phyloP scores from a whole-genome alignment of 1,140 invertebrate genomes.

The Sycophila sp. region DNA sequence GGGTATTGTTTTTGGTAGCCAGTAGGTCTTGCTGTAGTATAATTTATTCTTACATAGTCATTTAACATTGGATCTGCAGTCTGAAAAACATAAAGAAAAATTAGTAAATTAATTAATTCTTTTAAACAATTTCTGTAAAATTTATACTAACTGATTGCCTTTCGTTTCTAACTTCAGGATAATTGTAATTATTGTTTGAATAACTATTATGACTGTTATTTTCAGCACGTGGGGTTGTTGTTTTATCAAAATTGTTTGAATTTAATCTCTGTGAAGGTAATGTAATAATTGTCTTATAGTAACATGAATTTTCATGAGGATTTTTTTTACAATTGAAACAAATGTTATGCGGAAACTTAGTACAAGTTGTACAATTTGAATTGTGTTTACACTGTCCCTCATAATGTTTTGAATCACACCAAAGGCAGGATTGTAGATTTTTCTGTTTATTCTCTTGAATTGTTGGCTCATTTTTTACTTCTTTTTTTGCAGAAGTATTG shows the following conservation, averaged over 20 bases:
- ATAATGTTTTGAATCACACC: neutral
- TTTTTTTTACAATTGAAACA: neutral
- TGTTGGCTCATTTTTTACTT: neutral
- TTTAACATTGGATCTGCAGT: neutral
- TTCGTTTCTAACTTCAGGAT: neutral
- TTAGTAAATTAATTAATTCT: neutral
- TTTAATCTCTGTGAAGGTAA: neutral
- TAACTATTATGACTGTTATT: neutral
- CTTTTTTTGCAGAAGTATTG: too few relatives aligned
- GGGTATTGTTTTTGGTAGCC: neutral
- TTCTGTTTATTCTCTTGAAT: neutral
- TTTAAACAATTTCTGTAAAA: too few relatives aligned
- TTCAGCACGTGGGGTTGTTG: neutral
- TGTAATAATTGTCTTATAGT: neutral
- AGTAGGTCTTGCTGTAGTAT: neutral
- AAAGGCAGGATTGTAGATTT: neutral
- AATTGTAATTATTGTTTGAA: neutral
- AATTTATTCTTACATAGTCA: neutral
- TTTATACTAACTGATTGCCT: neutral
- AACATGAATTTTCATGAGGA: neutral
- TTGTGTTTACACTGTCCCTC: neutral
- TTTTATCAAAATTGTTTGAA: neutral
- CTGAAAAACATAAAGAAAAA: neutral
- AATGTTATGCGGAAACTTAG: neutral
- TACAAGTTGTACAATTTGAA: neutral